A percentile compares a stretch with the other conserved stretches of the same genome.
phyloP scores from a whole-genome alignment of 2,113 vertebrate genomes.

The Smithornis capensis region DNA sequence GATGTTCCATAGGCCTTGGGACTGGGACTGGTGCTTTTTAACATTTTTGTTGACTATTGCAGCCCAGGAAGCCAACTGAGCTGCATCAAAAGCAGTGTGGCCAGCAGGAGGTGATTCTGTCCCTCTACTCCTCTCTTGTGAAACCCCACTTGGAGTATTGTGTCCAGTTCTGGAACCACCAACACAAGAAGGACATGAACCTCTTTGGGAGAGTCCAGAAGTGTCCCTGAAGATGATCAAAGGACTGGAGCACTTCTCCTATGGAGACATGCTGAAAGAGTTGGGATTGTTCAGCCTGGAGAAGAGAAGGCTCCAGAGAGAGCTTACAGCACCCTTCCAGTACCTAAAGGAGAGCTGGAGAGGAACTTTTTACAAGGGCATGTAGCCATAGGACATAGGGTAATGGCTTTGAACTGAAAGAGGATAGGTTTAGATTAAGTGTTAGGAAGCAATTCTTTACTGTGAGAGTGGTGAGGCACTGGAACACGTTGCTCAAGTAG shows the following conservation, averaged over 20 bases:
- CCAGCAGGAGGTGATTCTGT: background rate
- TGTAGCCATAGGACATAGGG: background rate
- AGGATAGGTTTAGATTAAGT: background rate
- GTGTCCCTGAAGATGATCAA: background rate
- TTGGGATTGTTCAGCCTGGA: background rate
- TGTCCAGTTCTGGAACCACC: background rate
- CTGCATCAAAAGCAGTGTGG: background rate
- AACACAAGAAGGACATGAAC: background rate
- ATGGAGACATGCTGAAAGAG: background rate
- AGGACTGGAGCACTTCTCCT: background rate
- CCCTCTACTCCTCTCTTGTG: background rate
- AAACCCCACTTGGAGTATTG: background rate
- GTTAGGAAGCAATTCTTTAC: background rate
- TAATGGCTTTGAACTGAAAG: background rate
- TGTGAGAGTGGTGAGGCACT: background rate
- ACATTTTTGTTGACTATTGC: background rate
- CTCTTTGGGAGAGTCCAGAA: background rate
- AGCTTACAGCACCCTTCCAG: background rate
- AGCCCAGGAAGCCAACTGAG: background rate
- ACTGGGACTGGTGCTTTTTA: background rate
- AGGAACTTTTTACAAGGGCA: background rate
- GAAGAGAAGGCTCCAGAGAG: background rate
- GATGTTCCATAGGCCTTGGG: background rate
- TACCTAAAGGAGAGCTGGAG: background rate
- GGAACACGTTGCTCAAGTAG: background rate